A percentile compares a stretch with the other conserved stretches of the same genome.
phyloP scores from a whole-genome alignment of 2,113 vertebrate genomes.

The Epinephelus moara region DNA sequence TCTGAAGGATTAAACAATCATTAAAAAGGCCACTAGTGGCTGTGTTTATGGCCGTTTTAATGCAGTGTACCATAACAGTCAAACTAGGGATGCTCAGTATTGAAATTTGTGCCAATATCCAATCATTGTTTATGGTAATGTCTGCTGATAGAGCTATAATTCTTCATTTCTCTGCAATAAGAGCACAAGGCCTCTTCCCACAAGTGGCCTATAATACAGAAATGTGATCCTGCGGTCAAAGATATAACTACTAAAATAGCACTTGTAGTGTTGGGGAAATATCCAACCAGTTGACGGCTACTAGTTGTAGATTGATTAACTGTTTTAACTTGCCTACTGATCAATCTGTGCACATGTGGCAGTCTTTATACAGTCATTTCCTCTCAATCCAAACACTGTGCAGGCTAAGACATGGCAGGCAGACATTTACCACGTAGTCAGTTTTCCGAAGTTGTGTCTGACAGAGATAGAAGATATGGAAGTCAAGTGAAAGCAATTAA shows the following conservation, averaged over 20 bases:
- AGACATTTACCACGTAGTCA: background rate
- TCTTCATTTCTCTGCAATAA: slow-evolving; percentile 2
- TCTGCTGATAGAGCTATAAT: background rate
- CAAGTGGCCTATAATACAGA: background rate
- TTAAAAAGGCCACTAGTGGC: background rate
- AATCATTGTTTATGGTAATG: slow-evolving; percentile 35
- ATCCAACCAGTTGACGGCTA: background rate
- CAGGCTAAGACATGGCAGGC: background rate
- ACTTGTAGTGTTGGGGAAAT: background rate
- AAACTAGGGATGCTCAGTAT: background rate
- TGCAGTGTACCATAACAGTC: background rate
- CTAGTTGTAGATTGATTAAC: background rate
- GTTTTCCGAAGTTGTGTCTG: slow-evolving; percentile 29
- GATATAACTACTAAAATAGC: background rate
- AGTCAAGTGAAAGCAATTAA: slow-evolving; percentile 56
- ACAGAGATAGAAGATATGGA: slow-evolving; percentile 31
- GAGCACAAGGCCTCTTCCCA: background rate
- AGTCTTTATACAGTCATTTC: background rate
- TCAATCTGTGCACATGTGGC: background rate
- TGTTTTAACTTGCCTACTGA: background rate
- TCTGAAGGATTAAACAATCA: background rate
- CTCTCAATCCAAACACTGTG: background rate
- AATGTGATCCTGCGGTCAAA: background rate
- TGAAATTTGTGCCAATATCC: slow-evolving; percentile 20
- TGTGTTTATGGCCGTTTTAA: slow-evolving; percentile 3